These are phyloP conservation scores for Lordiphosa mommai DNA, from an alignment of 1,140 invertebrate genomes.

Conservation along the genomic window DNA sequence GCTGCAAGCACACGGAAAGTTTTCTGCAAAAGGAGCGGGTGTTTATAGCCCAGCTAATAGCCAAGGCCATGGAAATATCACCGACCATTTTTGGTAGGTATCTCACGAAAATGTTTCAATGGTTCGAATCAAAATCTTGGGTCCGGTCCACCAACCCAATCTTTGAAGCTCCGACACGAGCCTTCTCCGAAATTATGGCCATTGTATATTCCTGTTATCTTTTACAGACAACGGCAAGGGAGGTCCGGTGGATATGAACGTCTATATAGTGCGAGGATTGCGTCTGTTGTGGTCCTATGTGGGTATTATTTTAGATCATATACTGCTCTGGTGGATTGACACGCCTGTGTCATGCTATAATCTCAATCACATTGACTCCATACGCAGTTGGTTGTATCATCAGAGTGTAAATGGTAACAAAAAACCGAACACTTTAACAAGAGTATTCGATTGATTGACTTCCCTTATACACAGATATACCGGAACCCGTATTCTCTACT, in stretches of 20 bases:
- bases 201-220: too few relatives aligned
- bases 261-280: constrained; percentile 81
- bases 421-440: neutral
- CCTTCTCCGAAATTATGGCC: too few relatives aligned
- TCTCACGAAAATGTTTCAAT: too few relatives aligned
- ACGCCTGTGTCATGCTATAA: constrained; percentile 84
- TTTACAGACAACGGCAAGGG: constrained; percentile 78
- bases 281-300: constrained; percentile 86
- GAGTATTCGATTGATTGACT: neutral
- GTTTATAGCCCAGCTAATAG: constrained; percentile 67
- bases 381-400: constrained; percentile 84
- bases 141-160: too few relatives aligned
- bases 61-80: constrained; percentile 67
- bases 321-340: constrained; percentile 89
- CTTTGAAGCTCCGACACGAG: too few relatives aligned
- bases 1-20: constrained; percentile 78
- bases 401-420: constrained; percentile 82
- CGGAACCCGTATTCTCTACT: constrained; percentile 84
- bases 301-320: constrained; percentile 87
- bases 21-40: constrained; percentile 66
- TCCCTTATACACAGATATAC: constrained; percentile 81
- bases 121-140: too few relatives aligned
- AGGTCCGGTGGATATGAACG: constrained; percentile 53
- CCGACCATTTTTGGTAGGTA: constrained; percentile 67
- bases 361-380: constrained; percentile 85